A percentile compares a stretch with the other conserved stretches of the same genome.
Conservation (phyloP, 2,888 invertebrate species). For the Pteria penguin region DNA sequence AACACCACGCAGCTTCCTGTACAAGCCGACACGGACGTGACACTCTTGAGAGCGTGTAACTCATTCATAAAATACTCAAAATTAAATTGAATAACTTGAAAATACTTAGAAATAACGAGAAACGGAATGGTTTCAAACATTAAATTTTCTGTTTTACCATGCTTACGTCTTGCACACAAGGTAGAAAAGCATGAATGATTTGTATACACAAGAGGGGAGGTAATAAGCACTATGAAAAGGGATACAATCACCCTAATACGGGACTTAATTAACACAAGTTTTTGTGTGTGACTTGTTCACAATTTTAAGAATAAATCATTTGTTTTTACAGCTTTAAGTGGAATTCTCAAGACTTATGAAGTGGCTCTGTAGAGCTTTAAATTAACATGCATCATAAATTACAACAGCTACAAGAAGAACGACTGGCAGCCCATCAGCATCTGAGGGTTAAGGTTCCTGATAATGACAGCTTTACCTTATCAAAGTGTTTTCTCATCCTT, state of each 20-base stretch:
- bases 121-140: neutral
- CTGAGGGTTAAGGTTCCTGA: too few species aligned
- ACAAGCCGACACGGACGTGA: neutral
- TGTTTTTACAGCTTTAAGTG: slow-evolving; percentile 18
- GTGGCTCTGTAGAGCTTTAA: neutral
- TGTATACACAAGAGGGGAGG: neutral
- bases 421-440: slow-evolving; percentile 1
- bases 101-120: neutral
- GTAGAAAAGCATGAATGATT: neutral
- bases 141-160: neutral
- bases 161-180: neutral
- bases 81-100: neutral
- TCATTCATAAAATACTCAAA: neutral
- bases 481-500: too few species aligned
- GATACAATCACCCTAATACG: neutral
- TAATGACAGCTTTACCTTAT: too few species aligned
- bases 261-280: neutral
- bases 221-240: neutral
- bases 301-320: slow-evolving; percentile 19
- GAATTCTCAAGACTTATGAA: slow-evolving; percentile 14
- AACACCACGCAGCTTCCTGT: neutral
- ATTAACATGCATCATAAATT: slow-evolving; percentile 3
- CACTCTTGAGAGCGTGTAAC: neutral
- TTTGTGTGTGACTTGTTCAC: neutral
- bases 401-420: neutral